Base-by-base conservation (phyloP, 2,888 invertebrate genomes). In the Drosophila nigricruria region DNA sequence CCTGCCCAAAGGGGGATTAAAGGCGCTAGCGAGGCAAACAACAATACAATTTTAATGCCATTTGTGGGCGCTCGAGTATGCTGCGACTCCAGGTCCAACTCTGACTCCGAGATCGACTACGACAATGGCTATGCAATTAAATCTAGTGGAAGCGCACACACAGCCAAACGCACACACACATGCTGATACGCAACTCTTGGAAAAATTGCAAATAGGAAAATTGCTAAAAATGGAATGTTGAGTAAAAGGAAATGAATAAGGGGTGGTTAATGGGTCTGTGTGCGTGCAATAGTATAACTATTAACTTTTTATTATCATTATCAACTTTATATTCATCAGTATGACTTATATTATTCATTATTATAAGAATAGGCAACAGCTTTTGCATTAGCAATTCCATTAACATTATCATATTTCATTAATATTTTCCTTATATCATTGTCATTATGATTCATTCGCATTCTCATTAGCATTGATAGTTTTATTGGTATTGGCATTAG, bases 21-120 rank as follows among this genome's bases (percentile, higher is more conserved):
- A 66, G 52, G 58, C 50, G 70, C 63, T 63, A 45, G 70, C 67
- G 47, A 69, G 42, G 65, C 82, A 79, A 71, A 79, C 81, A 87
- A 78, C 79, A 81, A 79, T 87, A 85, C 84, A 84, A 73, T 86
- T 84, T 84, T 69, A 86, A 86, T 88, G 89, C 73, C 79, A 72
- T 78, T 79, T 65, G 64, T 47, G 65, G 56, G 58, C 30, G 14
- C 20, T 32, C 45, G 43, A 38, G 45, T 45, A 43, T 57, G 54
- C 52, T 49, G 10, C 30, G 18, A 8, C 53, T 52, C 66, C 58
- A 30, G 52, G 38, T 25, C 36, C 58, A 18, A 56, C 38, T 52
- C 43, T 43, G 30, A 12, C 53, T 52, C 65, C 36, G n/a, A 57
- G 45, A 38, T 25, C 60, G n/a, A 14, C 25, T 36, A 25, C 56